Evolutionary conservation across 2,797 vertebrate genomes (phyloP).

Genomic region (Cryptoblepharus egeriae): DNA sequence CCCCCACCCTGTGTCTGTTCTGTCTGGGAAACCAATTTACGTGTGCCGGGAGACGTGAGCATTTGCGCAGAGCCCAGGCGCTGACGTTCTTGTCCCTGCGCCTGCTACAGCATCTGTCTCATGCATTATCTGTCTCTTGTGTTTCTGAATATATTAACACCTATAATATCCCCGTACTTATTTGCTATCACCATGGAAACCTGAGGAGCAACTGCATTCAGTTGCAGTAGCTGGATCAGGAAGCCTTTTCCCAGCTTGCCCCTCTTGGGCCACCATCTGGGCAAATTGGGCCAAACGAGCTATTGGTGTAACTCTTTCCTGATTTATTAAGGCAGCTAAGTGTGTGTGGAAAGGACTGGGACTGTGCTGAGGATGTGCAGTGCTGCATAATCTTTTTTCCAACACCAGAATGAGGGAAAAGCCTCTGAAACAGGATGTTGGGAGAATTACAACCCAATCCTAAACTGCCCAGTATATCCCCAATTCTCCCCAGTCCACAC

Average conservation of each 20-base stretch:
- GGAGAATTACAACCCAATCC: no score
- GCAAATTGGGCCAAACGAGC: neutral
- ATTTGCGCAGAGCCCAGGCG: slow-evolving; percentile 43
- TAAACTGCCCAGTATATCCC: no score
- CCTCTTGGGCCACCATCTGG: slow-evolving; percentile 4
- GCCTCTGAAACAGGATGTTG: no score
- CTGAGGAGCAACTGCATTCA: slow-evolving; percentile 51
- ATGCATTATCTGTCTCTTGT: slow-evolving; percentile 60
- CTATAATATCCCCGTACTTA: slow-evolving; percentile 57
- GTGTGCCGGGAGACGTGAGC: neutral
- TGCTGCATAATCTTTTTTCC: no score
- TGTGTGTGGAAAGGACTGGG: no score
- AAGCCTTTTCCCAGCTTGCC: neutral
- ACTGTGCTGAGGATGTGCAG: no score
- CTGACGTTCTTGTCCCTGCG: slow-evolving; percentile 43
- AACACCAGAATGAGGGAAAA: no score
- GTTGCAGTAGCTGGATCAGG: slow-evolving; percentile 55
- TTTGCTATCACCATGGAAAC: slow-evolving; percentile 76
- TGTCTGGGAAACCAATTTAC: slow-evolving; percentile 1
- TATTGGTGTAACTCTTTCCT: neutral
- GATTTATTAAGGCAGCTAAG: no score
- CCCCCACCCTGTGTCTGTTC: fast-evolving
- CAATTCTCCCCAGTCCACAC: no score
- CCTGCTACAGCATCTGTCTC: slow-evolving; percentile 61
- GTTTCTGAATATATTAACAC: slow-evolving; percentile 72